Conservation (phyloP, 2,113 vertebrate genomes). For the Corythaixoides concolor region DNA sequence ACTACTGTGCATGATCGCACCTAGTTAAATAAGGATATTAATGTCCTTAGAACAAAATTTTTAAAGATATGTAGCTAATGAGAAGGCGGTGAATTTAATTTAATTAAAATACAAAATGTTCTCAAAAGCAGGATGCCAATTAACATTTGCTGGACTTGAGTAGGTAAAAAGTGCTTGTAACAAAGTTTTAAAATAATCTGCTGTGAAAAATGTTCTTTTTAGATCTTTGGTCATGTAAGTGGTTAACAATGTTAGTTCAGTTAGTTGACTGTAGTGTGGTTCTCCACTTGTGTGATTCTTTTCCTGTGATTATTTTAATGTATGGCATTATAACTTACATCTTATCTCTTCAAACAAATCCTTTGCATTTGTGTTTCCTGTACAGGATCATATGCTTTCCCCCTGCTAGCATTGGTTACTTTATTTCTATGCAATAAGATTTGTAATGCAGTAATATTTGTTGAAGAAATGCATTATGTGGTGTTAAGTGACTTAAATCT, state of each 20-base stretch:
- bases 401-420: neutral
- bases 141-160: neutral
- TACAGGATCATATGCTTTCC: neutral
- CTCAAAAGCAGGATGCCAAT: constrained; percentile 33
- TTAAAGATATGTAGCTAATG: neutral
- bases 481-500: neutral
- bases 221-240: neutral
- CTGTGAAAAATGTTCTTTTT: constrained; percentile 17
- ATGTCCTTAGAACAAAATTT: constrained; percentile 11
- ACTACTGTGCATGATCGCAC: constrained; percentile 21
- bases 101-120: constrained; percentile 32
- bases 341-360: neutral
- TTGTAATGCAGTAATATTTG: neutral
- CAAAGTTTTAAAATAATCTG: neutral
- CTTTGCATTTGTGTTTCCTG: neutral
- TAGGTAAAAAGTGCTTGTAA: neutral
- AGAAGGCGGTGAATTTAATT: constrained; percentile 39
- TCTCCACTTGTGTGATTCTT: neutral
- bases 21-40: constrained; percentile 36
- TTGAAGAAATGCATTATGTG: neutral
- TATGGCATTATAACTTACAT: neutral
- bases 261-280: neutral
- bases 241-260: neutral
- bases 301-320: neutral
- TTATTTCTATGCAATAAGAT: neutral